phyloP scores from a whole-genome alignment of 2,113 vertebrate genomes.

The Glaucidium brasilianum region DNA sequence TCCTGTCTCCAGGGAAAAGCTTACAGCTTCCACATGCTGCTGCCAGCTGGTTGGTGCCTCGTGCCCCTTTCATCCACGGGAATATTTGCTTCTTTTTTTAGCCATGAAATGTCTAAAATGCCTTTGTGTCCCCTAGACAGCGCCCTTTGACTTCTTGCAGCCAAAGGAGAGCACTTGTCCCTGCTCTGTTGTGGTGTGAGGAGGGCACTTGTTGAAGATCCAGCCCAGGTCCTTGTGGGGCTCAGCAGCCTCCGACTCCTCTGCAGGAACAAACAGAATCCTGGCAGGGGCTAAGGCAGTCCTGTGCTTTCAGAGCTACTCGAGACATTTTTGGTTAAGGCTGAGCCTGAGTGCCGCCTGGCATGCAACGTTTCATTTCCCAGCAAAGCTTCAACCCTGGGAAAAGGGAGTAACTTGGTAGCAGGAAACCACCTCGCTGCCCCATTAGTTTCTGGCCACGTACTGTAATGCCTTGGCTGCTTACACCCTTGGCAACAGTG shows the following conservation, averaged over 20 bases:
- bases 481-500: not conserved
- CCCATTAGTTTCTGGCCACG: fast-evolving
- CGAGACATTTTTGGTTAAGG: too few species aligned
- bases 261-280: not conserved
- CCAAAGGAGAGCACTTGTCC: not conserved
- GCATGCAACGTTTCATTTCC: not conserved
- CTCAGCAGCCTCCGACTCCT: not conserved
- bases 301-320: not conserved
- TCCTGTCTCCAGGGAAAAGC: not conserved
- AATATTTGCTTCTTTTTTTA: not conserved
- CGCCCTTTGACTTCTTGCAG: not conserved
- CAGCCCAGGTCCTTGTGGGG: not conserved
- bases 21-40: not conserved
- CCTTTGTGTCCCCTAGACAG: not conserved
- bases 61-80: fast-evolving
- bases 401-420: not conserved
- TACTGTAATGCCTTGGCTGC: not conserved
- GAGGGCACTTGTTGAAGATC: not conserved
- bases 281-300: not conserved
- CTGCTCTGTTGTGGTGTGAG: not conserved
- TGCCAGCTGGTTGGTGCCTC: not conserved
- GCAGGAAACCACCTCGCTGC: not conserved
- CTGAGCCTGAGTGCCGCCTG: not conserved
- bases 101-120: not conserved
- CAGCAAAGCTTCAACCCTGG: not conserved